Evolutionary conservation across 2,797 vertebrate genomes (phyloP).

Genomic region (Gymnoscopelus microlampas): DNA sequence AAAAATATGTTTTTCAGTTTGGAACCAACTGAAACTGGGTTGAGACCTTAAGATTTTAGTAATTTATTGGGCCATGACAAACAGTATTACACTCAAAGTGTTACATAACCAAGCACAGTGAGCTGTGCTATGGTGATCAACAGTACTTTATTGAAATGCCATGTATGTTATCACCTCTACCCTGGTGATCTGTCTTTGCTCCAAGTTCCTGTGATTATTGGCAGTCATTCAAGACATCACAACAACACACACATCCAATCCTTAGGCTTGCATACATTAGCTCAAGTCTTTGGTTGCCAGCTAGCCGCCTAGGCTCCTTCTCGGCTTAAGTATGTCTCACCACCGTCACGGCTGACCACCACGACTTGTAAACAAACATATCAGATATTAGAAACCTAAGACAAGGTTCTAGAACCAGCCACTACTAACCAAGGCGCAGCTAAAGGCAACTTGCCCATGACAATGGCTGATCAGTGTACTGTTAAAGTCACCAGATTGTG

Average conservation of each 20-base stretch:
- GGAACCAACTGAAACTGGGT: no score
- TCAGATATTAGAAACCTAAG: slow-evolving; percentile 47
- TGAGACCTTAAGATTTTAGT: no score
- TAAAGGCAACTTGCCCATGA: not conserved
- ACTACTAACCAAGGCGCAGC: slow-evolving; percentile 16
- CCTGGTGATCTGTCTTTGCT: slow-evolving; percentile 17
- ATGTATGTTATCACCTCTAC: slow-evolving; percentile 23
- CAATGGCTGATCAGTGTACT: not conserved
- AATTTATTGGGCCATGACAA: not conserved
- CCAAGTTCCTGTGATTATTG: not conserved
- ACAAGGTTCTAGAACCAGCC: slow-evolving; percentile 20
- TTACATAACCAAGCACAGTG: slow-evolving; percentile 45
- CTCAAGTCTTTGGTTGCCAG: slow-evolving; percentile 13
- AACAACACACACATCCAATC: no score
- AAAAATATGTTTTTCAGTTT: no score
- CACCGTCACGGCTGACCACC: slow-evolving; percentile 20
- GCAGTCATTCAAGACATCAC: not conserved
- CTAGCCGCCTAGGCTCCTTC: slow-evolving; percentile 16
- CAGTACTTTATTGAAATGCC: slow-evolving; percentile 20
- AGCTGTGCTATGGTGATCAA: slow-evolving; percentile 29
- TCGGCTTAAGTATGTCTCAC: not conserved
- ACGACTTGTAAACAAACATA: slow-evolving; percentile 76
- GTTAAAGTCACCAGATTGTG: not conserved
- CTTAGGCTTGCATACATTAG: no score
- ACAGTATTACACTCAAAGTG: slow-evolving; percentile 17